A percentile compares a stretch with the other conserved stretches of the same genome.
These are phyloP conservation scores for Tribolium freemani DNA, from an alignment of 2,888 invertebrate genomes.

Conservation along the genomic window DNA sequence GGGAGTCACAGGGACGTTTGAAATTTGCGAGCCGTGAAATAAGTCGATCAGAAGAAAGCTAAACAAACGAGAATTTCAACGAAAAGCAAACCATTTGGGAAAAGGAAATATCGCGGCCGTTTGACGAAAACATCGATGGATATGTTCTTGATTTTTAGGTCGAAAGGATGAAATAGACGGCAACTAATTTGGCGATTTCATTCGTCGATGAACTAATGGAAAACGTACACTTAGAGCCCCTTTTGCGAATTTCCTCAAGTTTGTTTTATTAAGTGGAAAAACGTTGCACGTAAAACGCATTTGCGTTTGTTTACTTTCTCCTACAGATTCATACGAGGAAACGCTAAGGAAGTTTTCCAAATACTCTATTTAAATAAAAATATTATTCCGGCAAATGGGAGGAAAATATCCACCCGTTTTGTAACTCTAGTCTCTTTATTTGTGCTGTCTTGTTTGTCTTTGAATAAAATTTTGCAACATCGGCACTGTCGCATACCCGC, in stretches of 20 bases:
- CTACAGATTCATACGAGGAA: background rate
- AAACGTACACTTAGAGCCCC: slow-evolving; percentile 2
- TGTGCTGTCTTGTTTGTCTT: no score
- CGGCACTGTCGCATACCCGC: no score
- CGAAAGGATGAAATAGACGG: background rate
- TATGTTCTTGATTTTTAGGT: slow-evolving; percentile 8
- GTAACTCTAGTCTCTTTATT: no score
- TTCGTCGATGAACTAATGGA: slow-evolving; percentile 13
- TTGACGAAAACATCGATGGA: slow-evolving; percentile 22
- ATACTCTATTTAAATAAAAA: no score
- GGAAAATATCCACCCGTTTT: no score
- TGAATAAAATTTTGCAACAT: no score
- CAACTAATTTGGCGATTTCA: slow-evolving; percentile 16
- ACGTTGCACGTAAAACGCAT: background rate
- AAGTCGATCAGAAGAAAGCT: slow-evolving; percentile 64
- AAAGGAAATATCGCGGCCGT: slow-evolving; percentile 49
- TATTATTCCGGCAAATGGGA: no score
- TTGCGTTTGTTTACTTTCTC: slow-evolving; percentile 1
- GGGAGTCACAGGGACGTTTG: slow-evolving; percentile 53
- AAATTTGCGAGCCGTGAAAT: slow-evolving; percentile 67
- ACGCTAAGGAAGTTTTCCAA: background rate
- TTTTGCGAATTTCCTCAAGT: background rate
- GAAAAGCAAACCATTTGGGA: slow-evolving; percentile 51
- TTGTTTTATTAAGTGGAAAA: slow-evolving; percentile 10
- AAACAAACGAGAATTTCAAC: slow-evolving; percentile 55